phyloP scores from a whole-genome alignment of 2,113 vertebrate genomes.

The Sebastes schlegelii region DNA sequence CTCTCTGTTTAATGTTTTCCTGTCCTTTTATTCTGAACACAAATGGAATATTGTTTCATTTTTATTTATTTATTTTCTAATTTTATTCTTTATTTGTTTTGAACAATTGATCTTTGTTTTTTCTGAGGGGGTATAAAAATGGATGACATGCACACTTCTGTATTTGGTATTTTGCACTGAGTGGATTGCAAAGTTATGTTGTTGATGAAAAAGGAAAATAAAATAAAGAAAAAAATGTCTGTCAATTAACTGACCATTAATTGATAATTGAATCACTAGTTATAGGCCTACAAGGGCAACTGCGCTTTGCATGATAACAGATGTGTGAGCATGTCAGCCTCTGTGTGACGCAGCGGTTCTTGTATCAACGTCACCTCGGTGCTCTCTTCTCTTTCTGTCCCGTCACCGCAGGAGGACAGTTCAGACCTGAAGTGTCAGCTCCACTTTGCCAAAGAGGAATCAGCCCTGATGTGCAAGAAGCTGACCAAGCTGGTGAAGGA shows the following conservation, averaged over 20 bases:
- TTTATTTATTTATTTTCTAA: background rate
- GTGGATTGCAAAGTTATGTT: no score
- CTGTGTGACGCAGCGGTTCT: conserved; percentile 12
- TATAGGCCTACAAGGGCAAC: background rate
- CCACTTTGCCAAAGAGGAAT: conserved; percentile 98
- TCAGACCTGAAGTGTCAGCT: conserved; percentile 97
- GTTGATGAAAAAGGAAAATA: no score
- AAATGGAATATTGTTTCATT: background rate
- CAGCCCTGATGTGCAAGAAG: conserved; percentile 98
- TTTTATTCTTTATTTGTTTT: no score
- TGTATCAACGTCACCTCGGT: conserved; percentile 11
- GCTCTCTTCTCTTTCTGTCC: conserved; percentile 16
- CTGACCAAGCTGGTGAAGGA: conserved; percentile 97
- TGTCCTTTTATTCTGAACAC: background rate
- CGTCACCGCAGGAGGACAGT: conserved; percentile 89
- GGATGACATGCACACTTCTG: no score
- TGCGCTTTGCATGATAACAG: background rate
- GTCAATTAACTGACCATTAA: no score
- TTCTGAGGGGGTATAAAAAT: no score
- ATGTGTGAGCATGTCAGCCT: background rate
- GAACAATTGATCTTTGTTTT: no score
- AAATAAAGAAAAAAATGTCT: no score
- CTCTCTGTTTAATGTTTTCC: background rate
- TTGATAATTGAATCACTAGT: no score
- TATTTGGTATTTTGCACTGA: no score